Evolutionary conservation across 2,888 invertebrate species (phyloP).

Genomic region (Papilio gigon): DNA sequence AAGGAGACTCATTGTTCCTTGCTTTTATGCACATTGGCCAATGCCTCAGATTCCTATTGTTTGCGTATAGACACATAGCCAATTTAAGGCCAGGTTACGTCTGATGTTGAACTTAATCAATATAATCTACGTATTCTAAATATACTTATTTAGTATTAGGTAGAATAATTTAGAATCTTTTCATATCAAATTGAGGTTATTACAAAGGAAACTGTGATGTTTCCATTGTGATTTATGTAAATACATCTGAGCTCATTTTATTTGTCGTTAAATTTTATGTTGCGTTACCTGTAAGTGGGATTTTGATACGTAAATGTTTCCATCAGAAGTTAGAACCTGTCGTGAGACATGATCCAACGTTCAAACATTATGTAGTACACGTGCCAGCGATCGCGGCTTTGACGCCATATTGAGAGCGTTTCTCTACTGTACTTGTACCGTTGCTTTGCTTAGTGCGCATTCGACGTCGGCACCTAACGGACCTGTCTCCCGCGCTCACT

Average conservation of each 20-base stretch:
- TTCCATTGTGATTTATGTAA: background rate
- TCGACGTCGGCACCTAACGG: conserved; percentile 1
- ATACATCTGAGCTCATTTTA: background rate
- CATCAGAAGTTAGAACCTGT: background rate
- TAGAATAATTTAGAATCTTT: too few relatives aligned
- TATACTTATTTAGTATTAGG: too few relatives aligned
- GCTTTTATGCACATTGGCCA: too few relatives aligned
- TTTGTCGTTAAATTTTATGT: background rate
- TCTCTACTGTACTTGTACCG: conserved; percentile 13
- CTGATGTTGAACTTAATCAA: too few relatives aligned
- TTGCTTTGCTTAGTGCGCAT: conserved; percentile 8
- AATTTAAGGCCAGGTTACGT: too few relatives aligned
- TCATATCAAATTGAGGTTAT: background rate
- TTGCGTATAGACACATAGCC: too few relatives aligned
- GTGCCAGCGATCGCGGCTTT: background rate
- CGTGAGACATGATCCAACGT: conserved; percentile 6
- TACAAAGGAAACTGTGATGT: background rate
- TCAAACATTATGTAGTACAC: conserved; percentile 1
- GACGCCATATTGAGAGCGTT: conserved; percentile 15
- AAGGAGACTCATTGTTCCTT: too few relatives aligned
- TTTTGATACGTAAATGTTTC: background rate
- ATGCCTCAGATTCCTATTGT: too few relatives aligned
- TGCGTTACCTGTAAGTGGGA: background rate
- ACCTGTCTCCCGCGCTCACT: background rate
- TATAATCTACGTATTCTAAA: too few relatives aligned